phyloP scores from a whole-genome alignment of 2,888 invertebrate genomes.

The Drosophila picticornis region DNA sequence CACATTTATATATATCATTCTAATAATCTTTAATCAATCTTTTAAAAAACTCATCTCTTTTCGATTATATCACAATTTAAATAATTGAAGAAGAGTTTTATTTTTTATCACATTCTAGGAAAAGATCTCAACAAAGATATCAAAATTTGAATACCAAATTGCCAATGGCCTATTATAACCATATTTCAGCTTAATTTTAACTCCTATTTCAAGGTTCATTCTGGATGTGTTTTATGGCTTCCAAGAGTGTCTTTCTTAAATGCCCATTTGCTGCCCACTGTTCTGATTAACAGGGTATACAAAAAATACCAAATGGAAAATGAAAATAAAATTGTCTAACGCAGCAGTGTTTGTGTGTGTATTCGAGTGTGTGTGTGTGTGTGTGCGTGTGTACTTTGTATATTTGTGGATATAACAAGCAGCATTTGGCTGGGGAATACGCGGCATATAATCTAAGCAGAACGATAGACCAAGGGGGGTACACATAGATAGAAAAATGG shows the following conservation, averaged over 20 bases:
- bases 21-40: too few relatives aligned
- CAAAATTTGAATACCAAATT: not conserved
- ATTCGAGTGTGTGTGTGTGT: slow-evolving; percentile 11
- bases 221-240: not conserved
- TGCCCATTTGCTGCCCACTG: not conserved
- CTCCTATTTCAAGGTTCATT: not conserved
- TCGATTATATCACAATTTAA: not conserved
- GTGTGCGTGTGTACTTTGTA: slow-evolving; percentile 7
- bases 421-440: slow-evolving; percentile 66
- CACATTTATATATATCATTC: too few relatives aligned
- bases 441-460: slow-evolving; percentile 44
- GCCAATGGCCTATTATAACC: too few relatives aligned
- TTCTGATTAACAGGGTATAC: slow-evolving; percentile 12
- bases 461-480: slow-evolving; percentile 4
- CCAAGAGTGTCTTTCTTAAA: not conserved
- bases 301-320: slow-evolving; percentile 63
- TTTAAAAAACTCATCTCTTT: too few relatives aligned
- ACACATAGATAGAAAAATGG: not conserved
- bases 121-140: not conserved
- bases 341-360: slow-evolving; percentile 14
- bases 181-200: not conserved
- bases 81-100: not conserved
- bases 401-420: slow-evolving; percentile 56
- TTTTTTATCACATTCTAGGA: not conserved
- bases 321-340: slow-evolving; percentile 74